Conservation (phyloP, 35 echinoderm and acorn worm species). For the Ophioderma brevispina region DNA sequence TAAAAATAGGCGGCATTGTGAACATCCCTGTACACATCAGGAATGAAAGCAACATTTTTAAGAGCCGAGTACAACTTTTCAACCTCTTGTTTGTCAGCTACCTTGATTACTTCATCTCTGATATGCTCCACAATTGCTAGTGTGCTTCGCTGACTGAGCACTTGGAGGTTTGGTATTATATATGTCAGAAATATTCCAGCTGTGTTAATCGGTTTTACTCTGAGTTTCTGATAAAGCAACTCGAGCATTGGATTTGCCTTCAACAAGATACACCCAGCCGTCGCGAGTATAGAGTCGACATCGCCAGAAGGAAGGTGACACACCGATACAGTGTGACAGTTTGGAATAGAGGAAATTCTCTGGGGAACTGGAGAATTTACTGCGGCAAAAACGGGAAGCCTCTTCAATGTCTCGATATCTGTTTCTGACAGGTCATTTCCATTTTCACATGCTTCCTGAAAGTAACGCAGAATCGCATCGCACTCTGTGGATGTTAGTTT, state of each 20-base stretch:
- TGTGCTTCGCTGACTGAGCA: not conserved
- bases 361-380: not conserved
- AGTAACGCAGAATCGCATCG: not conserved
- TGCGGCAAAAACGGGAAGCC: not conserved
- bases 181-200: conserved; percentile 8
- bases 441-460: conserved; percentile 19
- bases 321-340: not conserved
- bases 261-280: conserved; percentile 4
- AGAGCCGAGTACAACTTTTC: not conserved
- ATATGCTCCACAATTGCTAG: not conserved
- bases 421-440: not conserved
- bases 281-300: not conserved
- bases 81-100: not conserved
- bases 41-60: not conserved
- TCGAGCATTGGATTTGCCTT: not conserved
- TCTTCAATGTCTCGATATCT: conserved; percentile 9
- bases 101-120: not conserved
- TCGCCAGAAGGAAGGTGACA: not conserved
- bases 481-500: not conserved
- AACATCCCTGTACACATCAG: not conserved
- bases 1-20: not conserved
- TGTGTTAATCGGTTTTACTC: not conserved
- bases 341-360: not conserved
- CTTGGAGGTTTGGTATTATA: conserved; percentile 9
- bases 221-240: conserved; percentile 1